These are phyloP conservation scores for Parapsyche elsis DNA, from an alignment of 1,140 invertebrate species.

Conservation along the genomic window DNA sequence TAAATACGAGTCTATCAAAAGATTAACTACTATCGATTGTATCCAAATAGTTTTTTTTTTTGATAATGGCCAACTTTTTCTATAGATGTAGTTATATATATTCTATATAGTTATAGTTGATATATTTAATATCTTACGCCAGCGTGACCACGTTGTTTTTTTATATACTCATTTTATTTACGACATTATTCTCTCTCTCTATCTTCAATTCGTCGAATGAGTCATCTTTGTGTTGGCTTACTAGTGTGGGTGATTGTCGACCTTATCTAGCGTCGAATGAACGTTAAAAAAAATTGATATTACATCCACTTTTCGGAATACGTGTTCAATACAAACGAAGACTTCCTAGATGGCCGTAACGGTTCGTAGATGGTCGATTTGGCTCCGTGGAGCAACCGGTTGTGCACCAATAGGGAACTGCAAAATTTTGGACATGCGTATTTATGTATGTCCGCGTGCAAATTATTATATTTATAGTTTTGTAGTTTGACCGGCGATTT, in stretches of 20 bases:
- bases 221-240: slow-evolving; percentile 1
- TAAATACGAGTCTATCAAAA: too few species aligned
- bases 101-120: not conserved
- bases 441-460: too few species aligned
- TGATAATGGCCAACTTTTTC: not conserved
- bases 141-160: not conserved
- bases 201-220: not conserved
- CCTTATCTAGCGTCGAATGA: slow-evolving; percentile 9
- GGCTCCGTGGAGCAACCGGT: too few species aligned
- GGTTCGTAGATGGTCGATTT: too few species aligned
- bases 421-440: too few species aligned
- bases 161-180: too few species aligned
- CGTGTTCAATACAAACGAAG: not conserved
- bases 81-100: too few species aligned
- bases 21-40: too few species aligned
- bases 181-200: not conserved
- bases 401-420: too few species aligned
- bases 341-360: not conserved
- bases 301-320: not conserved
- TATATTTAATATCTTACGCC: not conserved
- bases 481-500: too few species aligned
- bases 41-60: too few species aligned
- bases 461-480: too few species aligned
- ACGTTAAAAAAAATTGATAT: slow-evolving; percentile 6
- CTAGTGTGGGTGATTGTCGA: slow-evolving; percentile 6